Evolutionary conservation across 2,113 vertebrate species (phyloP).

Genomic region (mouse (Mus musculus)): GRCm39 chr4:55383001-55383500

Average conservation of each 20-base stretch:
- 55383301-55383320: neutral
- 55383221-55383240: neutral
- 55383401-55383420: neutral
- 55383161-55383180: neutral
- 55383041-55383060: neutral
- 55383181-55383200: neutral
- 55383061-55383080: constrained; percentile 42
- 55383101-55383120: neutral
- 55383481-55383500: neutral
- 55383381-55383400: neutral
- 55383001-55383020: neutral
- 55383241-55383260: neutral
- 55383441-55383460: neutral
- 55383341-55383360: neutral
- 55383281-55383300: neutral
- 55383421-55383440: neutral
- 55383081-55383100: neutral
- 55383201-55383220: neutral
- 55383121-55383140: neutral
- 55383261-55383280: constrained; percentile 12
- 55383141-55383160: neutral
- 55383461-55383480: neutral
- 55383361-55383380: neutral
- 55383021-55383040: neutral
- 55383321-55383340: neutral